phyloP scores from a whole-genome alignment of 2,888 invertebrate species.

The Ormyrus nitidulus region DNA sequence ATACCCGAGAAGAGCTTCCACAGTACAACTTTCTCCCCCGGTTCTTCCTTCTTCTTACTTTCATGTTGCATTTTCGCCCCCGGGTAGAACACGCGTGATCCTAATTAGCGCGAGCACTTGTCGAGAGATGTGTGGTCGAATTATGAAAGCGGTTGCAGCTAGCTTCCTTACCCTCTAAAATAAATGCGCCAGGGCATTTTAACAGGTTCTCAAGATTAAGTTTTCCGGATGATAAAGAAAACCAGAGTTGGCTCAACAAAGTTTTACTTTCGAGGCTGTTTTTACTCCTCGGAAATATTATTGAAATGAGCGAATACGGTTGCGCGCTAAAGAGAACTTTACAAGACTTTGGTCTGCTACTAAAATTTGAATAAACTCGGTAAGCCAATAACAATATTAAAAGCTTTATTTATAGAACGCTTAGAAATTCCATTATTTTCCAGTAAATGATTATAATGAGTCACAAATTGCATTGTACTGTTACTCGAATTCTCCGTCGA shows the following conservation, averaged over 20 bases:
- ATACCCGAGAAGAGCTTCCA: conserved; percentile 25
- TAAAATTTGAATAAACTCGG: background rate
- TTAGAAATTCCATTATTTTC: too few relatives aligned
- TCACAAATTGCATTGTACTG: too few relatives aligned
- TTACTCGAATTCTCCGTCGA: background rate
- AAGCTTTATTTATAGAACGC: too few relatives aligned
- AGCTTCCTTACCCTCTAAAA: conserved; percentile 32
- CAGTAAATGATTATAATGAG: too few relatives aligned
- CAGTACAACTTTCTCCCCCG: conserved; percentile 6
- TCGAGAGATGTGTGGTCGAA: conserved; percentile 52
- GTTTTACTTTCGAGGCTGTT: background rate
- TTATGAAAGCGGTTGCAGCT: conserved; percentile 44
- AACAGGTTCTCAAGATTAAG: conserved; percentile 41
- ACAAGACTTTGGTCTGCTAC: too few relatives aligned
- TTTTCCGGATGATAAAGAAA: conserved; percentile 29
- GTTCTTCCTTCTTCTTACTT: conserved; percentile 39
- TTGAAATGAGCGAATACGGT: too few relatives aligned
- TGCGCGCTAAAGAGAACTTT: too few relatives aligned
- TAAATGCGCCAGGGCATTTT: conserved; percentile 28
- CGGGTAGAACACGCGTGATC: conserved; percentile 73
- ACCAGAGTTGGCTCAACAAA: background rate
- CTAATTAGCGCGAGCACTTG: conserved; percentile 70
- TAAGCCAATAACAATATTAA: background rate
- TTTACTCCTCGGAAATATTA: too few relatives aligned
- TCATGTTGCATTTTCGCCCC: conserved; percentile 48